phyloP scores from a whole-genome alignment of 2,797 vertebrate genomes.

The Sebastes vulpes region DNA sequence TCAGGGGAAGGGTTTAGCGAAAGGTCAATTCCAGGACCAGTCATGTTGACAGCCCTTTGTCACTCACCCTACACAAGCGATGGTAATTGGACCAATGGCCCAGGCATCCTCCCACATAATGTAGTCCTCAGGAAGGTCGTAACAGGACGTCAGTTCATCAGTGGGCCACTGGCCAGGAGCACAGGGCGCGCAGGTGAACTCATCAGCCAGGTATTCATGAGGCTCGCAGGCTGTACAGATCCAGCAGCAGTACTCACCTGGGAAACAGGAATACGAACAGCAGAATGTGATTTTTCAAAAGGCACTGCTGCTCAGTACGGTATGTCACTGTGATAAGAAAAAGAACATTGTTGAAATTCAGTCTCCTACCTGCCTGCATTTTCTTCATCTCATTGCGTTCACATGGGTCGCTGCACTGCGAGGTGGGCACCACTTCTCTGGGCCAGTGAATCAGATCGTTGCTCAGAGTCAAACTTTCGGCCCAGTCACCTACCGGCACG shows the following conservation, averaged over 20 bases:
- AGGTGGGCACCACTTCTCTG: constrained; percentile 88
- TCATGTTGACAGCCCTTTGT: not conserved
- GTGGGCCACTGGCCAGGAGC: constrained; percentile 95
- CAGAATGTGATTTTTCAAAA: constrained; percentile 44
- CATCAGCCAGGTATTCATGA: constrained; percentile 94
- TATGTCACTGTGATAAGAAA: constrained; percentile 1
- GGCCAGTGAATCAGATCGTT: constrained; percentile 94
- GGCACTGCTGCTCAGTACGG: not conserved
- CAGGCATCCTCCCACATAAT: constrained; percentile 99
- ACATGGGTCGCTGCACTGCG: constrained; percentile 98
- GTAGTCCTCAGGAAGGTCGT: constrained; percentile 97
- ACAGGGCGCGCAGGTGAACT: constrained; percentile 96
- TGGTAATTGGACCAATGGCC: constrained; percentile 96
- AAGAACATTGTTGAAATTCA: constrained; percentile 13
- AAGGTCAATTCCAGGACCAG: not conserved
- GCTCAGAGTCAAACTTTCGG: constrained; percentile 92
- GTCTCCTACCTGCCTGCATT: constrained; percentile 93
- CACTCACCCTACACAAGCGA: constrained; percentile 93
- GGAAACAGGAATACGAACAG: constrained; percentile 38
- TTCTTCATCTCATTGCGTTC: constrained; percentile 99
- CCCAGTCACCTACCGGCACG: constrained; percentile 95
- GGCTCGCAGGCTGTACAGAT: constrained; percentile 98
- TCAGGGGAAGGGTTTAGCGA: not conserved
- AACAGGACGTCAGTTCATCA: constrained; percentile 92
- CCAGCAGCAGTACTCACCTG: constrained; percentile 97